Evolutionary conservation across 1,140 invertebrate species (phyloP).

Genomic region (Drosophila oshimai): DNA sequence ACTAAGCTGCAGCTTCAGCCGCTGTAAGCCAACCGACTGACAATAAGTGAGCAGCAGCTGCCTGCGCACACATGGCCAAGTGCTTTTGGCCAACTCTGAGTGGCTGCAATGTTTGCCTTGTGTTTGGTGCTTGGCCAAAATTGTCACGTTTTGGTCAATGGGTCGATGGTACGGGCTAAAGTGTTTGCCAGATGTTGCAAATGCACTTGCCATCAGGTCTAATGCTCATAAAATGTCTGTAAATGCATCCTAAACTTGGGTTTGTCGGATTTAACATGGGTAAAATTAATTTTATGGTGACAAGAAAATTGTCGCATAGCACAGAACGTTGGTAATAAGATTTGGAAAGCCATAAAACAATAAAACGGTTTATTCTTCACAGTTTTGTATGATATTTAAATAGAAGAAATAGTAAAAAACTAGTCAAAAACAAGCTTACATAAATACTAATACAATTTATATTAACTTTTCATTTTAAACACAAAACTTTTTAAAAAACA

Average conservation of each 20-base stretch:
- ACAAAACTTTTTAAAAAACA: too few species aligned
- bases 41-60: slow-evolving; percentile 32
- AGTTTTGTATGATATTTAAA: too few species aligned
- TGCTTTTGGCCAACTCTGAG: slow-evolving; percentile 18
- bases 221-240: neutral
- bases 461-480: too few species aligned
- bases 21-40: slow-evolving; percentile 25
- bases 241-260: neutral
- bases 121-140: slow-evolving; percentile 13
- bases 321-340: too few species aligned
- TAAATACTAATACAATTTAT: too few species aligned
- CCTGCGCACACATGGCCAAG: slow-evolving; percentile 32
- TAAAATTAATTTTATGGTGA: neutral
- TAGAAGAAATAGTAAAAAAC: too few species aligned
- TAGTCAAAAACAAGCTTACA: too few species aligned
- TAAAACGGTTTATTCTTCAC: too few species aligned
- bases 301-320: too few species aligned
- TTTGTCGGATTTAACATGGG: neutral
- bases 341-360: too few species aligned
- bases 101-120: slow-evolving; percentile 28
- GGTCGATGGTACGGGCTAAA: neutral
- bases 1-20: slow-evolving; percentile 18
- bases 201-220: slow-evolving; percentile 5
- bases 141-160: slow-evolving; percentile 36
- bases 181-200: slow-evolving; percentile 17